phyloP scores from a whole-genome alignment of 2,797 vertebrate genomes.

The Fundulus diaphanus region DNA sequence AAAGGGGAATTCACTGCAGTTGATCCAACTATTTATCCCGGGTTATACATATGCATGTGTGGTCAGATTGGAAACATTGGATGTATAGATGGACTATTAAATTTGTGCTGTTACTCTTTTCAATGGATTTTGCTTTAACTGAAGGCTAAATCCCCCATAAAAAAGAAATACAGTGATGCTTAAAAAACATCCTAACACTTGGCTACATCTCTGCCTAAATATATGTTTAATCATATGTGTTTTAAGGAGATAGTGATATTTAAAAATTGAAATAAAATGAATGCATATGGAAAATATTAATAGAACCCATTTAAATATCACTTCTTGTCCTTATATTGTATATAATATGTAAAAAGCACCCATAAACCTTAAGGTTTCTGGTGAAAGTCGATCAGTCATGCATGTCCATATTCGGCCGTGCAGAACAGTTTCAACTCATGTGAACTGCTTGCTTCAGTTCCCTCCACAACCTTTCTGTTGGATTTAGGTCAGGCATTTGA shows the following conservation, averaged over 20 bases:
- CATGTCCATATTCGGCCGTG: not conserved
- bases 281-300: not conserved
- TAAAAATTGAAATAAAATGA: not conserved
- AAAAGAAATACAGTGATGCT: not conserved
- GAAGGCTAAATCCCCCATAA: not conserved
- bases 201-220: not conserved
- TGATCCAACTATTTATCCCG: constrained; percentile 1
- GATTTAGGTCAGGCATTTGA: constrained; percentile 18
- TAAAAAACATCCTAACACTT: not conserved
- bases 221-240: not conserved
- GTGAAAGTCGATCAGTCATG: not conserved
- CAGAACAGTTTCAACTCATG: not conserved
- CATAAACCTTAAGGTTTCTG: not conserved
- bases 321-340: too few species aligned
- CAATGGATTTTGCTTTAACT: too few species aligned
- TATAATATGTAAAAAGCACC: not conserved
- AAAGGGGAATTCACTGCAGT: constrained; percentile 17
- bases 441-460: constrained; percentile 7
- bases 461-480: not conserved
- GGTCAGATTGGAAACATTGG: not conserved
- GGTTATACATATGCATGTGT: not conserved
- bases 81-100: not conserved
- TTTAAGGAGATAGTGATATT: not conserved
- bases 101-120: not conserved
- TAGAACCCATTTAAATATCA: too few species aligned